A percentile compares a stretch with the other conserved stretches of the same genome.
These are phyloP conservation scores for Netelia fuscicornis DNA, from an alignment of 2,888 invertebrate species.

Conservation along the genomic window DNA sequence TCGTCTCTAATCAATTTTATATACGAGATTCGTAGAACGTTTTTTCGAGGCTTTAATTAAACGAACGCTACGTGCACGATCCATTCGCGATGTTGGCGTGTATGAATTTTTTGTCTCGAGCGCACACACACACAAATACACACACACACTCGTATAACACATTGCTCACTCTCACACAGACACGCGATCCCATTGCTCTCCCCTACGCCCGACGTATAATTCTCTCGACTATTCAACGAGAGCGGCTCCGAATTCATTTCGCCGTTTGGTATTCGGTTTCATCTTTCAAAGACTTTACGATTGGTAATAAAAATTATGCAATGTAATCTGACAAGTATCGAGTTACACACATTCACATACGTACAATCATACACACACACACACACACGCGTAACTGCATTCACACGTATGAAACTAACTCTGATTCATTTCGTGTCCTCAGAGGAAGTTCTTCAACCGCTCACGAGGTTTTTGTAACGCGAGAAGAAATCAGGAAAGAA, in stretches of 20 bases:
- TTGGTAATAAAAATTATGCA: slow-evolving; percentile 81
- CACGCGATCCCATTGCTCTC: slow-evolving; percentile 37
- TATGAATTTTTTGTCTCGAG: slow-evolving; percentile 27
- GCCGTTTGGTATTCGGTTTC: slow-evolving; percentile 68
- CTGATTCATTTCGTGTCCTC: slow-evolving; percentile 51
- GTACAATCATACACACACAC: slow-evolving; percentile 1
- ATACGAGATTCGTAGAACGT: too few species aligned
- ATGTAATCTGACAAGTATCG: slow-evolving; percentile 81
- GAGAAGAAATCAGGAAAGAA: slow-evolving; percentile 30
- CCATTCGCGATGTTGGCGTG: too few species aligned
- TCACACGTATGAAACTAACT: background rate
- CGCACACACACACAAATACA: slow-evolving; percentile 14
- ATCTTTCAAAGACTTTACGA: slow-evolving; percentile 71
- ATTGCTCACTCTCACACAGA: background rate
- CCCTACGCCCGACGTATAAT: slow-evolving; percentile 43
- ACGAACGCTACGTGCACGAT: too few species aligned
- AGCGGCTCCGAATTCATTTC: slow-evolving; percentile 59
- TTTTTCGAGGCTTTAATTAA: too few species aligned
- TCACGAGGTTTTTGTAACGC: slow-evolving; percentile 31
- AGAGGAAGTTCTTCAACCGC: slow-evolving; percentile 46
- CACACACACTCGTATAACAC: background rate
- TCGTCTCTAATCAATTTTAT: too few species aligned
- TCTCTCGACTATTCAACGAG: slow-evolving; percentile 54
- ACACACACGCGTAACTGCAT: background rate
- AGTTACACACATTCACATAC: slow-evolving; percentile 72